A percentile compares a stretch with the other conserved stretches of the same genome.
phyloP scores from a whole-genome alignment of 1,140 invertebrate genomes.

The Atopsyche davidsoni region DNA sequence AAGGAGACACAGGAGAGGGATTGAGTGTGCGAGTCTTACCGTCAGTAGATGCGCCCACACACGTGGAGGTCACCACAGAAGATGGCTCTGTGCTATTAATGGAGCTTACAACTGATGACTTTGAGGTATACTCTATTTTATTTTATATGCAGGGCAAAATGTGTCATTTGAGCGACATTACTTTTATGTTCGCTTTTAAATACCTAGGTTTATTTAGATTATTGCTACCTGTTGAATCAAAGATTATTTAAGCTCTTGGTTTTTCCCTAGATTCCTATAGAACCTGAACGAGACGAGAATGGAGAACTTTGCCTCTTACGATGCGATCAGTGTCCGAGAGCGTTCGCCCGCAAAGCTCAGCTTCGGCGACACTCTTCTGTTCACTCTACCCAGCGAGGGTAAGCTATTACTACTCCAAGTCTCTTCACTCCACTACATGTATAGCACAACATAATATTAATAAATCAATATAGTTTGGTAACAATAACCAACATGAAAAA shows the following conservation, averaged over 20 bases:
- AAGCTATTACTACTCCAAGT: too few species aligned
- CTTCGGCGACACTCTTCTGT: constrained; percentile 56
- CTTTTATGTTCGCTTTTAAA: background rate
- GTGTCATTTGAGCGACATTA: too few species aligned
- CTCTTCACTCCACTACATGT: too few species aligned
- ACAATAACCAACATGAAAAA: too few species aligned
- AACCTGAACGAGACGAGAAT: constrained; percentile 33
- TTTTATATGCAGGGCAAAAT: background rate
- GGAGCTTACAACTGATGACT: constrained; percentile 40
- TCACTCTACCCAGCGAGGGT: constrained; percentile 55
- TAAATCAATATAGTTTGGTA: too few species aligned
- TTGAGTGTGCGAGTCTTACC: constrained; percentile 22
- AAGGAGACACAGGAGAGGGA: constrained; percentile 1
- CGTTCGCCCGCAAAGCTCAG: constrained; percentile 51
- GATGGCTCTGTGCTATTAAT: constrained; percentile 42
- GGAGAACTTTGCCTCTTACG: constrained; percentile 50
- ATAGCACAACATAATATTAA: too few species aligned
- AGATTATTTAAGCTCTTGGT: too few species aligned
- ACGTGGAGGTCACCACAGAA: constrained; percentile 42
- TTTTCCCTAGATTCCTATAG: too few species aligned
- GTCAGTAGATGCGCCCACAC: constrained; percentile 31
- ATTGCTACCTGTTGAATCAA: background rate
- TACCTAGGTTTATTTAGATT: background rate
- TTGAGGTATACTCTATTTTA: constrained; percentile 27
- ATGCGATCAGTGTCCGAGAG: constrained; percentile 51